A percentile compares a stretch with the other conserved stretches of the same genome.
Conservation (phyloP, 2,797 vertebrate genomes). For the Mormyrops attenuatus region DNA sequence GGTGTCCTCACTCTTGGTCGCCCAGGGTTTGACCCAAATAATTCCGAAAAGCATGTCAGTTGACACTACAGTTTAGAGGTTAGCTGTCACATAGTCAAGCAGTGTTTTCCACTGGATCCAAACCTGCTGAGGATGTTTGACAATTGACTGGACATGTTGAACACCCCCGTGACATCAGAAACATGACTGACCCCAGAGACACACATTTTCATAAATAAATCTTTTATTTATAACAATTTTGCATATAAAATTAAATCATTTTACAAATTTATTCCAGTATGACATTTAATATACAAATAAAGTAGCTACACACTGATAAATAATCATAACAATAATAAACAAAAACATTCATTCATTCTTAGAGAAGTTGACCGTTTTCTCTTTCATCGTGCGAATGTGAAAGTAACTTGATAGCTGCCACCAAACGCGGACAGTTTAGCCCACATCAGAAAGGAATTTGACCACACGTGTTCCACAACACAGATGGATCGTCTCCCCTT, state of each 20-base stretch:
- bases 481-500: conserved; percentile 1
- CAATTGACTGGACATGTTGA: not conserved
- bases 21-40: not conserved
- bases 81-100: not conserved
- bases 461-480: conserved; percentile 43
- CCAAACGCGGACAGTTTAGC: conserved; percentile 51
- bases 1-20: not conserved
- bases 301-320: conserved; percentile 74
- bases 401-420: conserved; percentile 61
- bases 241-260: conserved; percentile 80
- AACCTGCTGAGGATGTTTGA: not conserved
- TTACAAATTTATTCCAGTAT: conserved; percentile 82
- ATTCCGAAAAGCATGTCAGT: not conserved
- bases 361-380: conserved; percentile 55
- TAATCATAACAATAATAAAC: conserved; percentile 52
- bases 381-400: conserved; percentile 18
- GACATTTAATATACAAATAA: conserved; percentile 55
- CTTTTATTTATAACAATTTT: conserved; percentile 54
- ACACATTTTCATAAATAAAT: conserved; percentile 76
- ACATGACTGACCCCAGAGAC: conserved; percentile 21
- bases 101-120: not conserved
- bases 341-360: conserved; percentile 57
- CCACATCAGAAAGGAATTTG: conserved; percentile 56
- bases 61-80: not conserved
- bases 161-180: not conserved